Evolutionary conservation across 2,888 invertebrate species (phyloP), one percentile per base, ranked within the genome.

Genomic region (Dioctria linearis): DNA sequence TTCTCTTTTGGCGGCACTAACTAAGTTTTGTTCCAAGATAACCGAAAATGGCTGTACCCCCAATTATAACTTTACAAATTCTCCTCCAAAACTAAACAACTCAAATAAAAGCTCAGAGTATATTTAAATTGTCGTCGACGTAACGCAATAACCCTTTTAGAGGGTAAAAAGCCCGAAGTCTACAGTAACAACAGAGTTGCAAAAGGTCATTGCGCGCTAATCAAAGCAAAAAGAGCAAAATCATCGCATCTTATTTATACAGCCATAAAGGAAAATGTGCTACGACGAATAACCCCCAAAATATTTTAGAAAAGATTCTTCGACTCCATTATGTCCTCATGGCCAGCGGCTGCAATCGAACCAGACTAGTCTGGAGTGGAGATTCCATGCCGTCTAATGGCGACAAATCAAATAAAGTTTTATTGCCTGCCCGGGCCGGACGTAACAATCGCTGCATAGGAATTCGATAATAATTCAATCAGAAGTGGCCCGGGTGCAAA

Each of bases 181-280:
- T 54, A 0, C 11, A 54, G 5, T 11, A 54, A 54, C 5, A 11
- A 11, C 54, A 8, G 4, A 25, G 25, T 25, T 25, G 4, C 57
- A 6, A 73, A 57, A 59, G 57, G n/a, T 73, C 73, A 73, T 73
- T 40, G 73, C 51, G 57, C 73, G 57, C 43, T 73, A 57, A 59
- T 73, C 59, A 42, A 73, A 57, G 37, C 57, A 54, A n/a, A 73
- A 57, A 42, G 42, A 66, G 9, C 51, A 42, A 57, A 57, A 42
- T 73, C 73, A 57, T 59, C 40, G 13, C 57, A 42, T 73, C 42
- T 73, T 59, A 54, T 54, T 54, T 54, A n/a, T n/a, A 54, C 54
- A 39, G 42, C 57, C n/a, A 37, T 13, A 9, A n/a, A 9, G 4
- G 11, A n/a, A 54, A 40, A n/a, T 25, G 4, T 57, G 37, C n/a